Evolutionary conservation across 2,888 invertebrate species (phyloP), one percentile per base, ranked within the genome.

Genomic region (Drosophila meridiana): DNA sequence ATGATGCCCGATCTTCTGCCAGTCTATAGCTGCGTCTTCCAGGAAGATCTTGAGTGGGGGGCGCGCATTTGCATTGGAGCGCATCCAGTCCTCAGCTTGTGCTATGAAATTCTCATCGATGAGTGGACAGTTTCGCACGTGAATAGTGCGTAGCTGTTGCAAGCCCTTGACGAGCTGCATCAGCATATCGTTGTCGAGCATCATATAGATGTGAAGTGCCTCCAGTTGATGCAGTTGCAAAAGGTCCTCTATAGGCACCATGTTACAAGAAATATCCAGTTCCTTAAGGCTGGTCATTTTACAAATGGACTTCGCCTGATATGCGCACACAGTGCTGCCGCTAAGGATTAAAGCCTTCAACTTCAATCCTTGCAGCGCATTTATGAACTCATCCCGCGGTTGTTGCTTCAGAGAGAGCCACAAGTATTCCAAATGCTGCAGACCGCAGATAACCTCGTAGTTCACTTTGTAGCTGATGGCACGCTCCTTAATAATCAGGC

Each of bases 81-180:
- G 5, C 42, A n/a, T 42, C 26, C 26, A 45, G 9, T 1, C 9
- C 6, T 2, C 13, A n/a, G n/a, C 42, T 7, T n/a, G n/a, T n/a
- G 4, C 26, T 20, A 20, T 8, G 7, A 53, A 38, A 7, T 14
- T 7, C 26, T 55, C 28, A 13, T 28, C 32, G n/a, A 13, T 45
- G 1, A 57, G 20, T 30, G 20, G 11, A 42, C 9, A 28, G 28
- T 32, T 14, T 14, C 43, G 30, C 20, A 57, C 4, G n/a, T 28
- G 20, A n/a, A 57, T 8, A 2, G 14, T 50, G 14, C 5, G 40
- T 13, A 36, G 8, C 3, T 36, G 45, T 38, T 13, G 43, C 34
- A 58, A 13, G 8, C 43, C 45, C 45, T 20, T 30, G 13, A 55
- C 14, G 20, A 40, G 55, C 30, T 42, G 40, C 56, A 32, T 43